Evolutionary conservation across 2,888 invertebrate genomes (phyloP), one percentile per base, ranked within the genome.

Genomic region (Camptogramma bilineatum): DNA sequence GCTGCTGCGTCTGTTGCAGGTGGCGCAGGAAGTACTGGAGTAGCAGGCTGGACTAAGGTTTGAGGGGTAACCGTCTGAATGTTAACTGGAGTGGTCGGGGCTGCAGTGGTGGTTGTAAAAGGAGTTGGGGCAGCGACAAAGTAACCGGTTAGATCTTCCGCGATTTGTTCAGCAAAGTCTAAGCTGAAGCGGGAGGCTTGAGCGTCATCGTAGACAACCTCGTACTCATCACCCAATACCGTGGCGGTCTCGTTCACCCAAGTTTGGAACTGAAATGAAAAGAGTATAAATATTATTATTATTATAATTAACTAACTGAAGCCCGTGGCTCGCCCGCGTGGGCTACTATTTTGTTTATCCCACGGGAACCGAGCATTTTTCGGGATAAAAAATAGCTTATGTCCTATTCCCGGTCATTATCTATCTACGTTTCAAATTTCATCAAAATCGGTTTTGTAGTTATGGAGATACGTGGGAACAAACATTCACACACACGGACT

Each of bases 221-320:
- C 31, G 62, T 77, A 85, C 1, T 70, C 55, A 3, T 34, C 16
- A 1, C 81, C 84, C n/a, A 91, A 71, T 0, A 4, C 34, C 0
- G 44, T 71, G 48, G 75, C 74, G 54, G 74, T 82, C 0, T 51
- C 7, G 1, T 65, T 76, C 0, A 80, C 86, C 92, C 92, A 93
- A 2, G 46, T 28, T 78, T 81, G 78, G 80, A 87, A 91, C 93
- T 93, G 80, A 13, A 71, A 74, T 10, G 34, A 21, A 39, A 39
- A 13, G 13, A 28, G 7, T 28, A 28, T 28, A 8, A 28, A n/a
- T n/a, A n/a, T n/a, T n/a, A n/a, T n/a, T n/a, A 28, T 28, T 28
- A 8, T 28, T 28, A 3, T 28, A 28, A 28, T 8, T 28, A 28
- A 4, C 5, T 28, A n/a, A n/a, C n/a, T n/a, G n/a, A n/a, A n/a